These are phyloP conservation scores for Gymnopithys bicolor DNA, from an alignment of 2,797 vertebrate genomes.

Conservation along the genomic window DNA sequence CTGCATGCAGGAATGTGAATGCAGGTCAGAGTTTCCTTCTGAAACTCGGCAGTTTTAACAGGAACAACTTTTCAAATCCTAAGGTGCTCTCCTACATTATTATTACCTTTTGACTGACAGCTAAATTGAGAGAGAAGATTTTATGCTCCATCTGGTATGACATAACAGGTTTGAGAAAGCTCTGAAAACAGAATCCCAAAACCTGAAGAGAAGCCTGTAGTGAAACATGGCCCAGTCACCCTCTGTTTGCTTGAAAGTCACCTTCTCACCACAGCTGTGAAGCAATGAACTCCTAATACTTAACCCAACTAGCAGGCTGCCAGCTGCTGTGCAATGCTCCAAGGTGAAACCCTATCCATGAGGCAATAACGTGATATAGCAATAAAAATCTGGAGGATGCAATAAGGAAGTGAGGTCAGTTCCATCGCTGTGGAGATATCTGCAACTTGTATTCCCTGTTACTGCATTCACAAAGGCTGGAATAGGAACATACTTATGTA, in stretches of 20 bases:
- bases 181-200: not conserved
- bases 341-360: not conserved
- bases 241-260: not conserved
- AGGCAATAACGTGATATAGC: not conserved
- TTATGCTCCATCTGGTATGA: not conserved
- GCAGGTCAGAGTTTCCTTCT: not conserved
- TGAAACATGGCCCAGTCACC: not conserved
- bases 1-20: not conserved
- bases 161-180: not conserved
- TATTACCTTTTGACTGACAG: not conserved
- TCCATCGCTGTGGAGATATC: not conserved
- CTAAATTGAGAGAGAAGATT: constrained; percentile 11
- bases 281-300: not conserved
- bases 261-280: not conserved
- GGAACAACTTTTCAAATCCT: constrained; percentile 4
- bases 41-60: not conserved
- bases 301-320: not conserved
- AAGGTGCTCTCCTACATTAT: not conserved
- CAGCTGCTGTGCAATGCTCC: not conserved
- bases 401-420: constrained; percentile 28
- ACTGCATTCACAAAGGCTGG: not conserved
- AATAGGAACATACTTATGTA: not conserved
- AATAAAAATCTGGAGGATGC: not conserved
- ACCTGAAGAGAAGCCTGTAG: not conserved
- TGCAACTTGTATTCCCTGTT: not conserved